These are phyloP conservation scores for Sturmia bella DNA, from an alignment of 2,888 invertebrate genomes.

Conservation along the genomic window DNA sequence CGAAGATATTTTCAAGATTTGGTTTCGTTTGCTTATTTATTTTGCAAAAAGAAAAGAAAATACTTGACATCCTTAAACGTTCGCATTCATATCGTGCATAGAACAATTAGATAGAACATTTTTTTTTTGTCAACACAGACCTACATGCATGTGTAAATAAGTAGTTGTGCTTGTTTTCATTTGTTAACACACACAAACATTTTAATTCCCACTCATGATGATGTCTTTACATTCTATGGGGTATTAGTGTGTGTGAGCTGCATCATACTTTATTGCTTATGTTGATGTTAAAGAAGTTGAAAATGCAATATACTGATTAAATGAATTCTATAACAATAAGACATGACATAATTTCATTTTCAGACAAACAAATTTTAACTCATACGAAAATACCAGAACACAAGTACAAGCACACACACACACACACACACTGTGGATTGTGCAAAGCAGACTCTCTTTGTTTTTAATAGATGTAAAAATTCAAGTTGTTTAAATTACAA, in stretches of 20 bases:
- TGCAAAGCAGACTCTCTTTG: slow-evolving; percentile 8
- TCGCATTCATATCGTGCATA: neutral
- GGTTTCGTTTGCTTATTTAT: slow-evolving; percentile 45
- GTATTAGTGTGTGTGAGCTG: neutral
- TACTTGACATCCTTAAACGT: slow-evolving; percentile 68
- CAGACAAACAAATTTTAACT: slow-evolving; percentile 8
- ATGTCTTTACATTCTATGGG: neutral
- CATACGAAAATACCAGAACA: neutral
- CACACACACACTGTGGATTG: neutral
- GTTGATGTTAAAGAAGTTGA: slow-evolving; percentile 7
- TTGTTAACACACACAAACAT: neutral
- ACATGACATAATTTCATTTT: slow-evolving; percentile 47
- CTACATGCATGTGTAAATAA: slow-evolving; percentile 6
- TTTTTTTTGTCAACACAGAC: no score
- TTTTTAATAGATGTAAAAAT: slow-evolving; percentile 41
- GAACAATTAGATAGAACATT: neutral
- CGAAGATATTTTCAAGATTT: slow-evolving; percentile 50
- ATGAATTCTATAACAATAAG: slow-evolving; percentile 53
- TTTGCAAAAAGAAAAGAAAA: slow-evolving; percentile 38
- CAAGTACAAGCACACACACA: no score
- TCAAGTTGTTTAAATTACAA: neutral
- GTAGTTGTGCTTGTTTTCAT: slow-evolving; percentile 50
- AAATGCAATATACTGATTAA: slow-evolving; percentile 31
- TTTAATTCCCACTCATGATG: neutral
- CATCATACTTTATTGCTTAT: neutral